Conservation (phyloP, 92 coral and sea anemone genomes). For the Meandrina meandrites region DNA sequence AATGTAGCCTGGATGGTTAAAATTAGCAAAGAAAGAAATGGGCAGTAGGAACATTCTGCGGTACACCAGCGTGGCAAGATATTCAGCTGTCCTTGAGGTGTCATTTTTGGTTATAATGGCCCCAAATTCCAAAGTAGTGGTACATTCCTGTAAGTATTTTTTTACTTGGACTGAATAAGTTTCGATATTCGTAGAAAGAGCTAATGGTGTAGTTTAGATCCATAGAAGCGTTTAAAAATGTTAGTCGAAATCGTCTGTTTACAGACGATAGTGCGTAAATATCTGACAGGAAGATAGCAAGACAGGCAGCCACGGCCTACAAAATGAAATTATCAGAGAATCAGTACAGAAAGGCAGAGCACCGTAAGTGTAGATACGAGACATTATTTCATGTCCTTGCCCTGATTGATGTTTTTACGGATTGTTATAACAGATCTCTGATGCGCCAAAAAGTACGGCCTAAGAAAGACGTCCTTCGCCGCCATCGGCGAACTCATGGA, state of each 20-base stretch:
- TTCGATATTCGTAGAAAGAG: background rate
- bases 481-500: background rate
- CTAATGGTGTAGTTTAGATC: background rate
- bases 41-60: no score
- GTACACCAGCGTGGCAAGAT: no score
- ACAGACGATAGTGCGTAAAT: background rate
- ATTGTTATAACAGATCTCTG: slow-evolving; percentile 5
- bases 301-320: background rate
- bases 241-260: background rate
- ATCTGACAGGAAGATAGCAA: background rate
- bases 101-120: no score
- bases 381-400: background rate
- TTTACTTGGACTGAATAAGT: background rate
- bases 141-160: background rate
- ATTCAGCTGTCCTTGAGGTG: no score
- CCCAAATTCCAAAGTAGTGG: background rate
- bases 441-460: background rate
- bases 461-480: background rate
- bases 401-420: background rate
- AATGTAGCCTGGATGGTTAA: no score
- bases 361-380: background rate
- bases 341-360: background rate
- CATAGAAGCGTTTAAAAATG: background rate
- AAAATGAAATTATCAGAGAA: background rate
- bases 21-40: no score